A percentile compares a stretch with the other conserved stretches of the same genome.
phyloP scores from a whole-genome alignment of 2,888 invertebrate genomes.

The Eurois occulta region DNA sequence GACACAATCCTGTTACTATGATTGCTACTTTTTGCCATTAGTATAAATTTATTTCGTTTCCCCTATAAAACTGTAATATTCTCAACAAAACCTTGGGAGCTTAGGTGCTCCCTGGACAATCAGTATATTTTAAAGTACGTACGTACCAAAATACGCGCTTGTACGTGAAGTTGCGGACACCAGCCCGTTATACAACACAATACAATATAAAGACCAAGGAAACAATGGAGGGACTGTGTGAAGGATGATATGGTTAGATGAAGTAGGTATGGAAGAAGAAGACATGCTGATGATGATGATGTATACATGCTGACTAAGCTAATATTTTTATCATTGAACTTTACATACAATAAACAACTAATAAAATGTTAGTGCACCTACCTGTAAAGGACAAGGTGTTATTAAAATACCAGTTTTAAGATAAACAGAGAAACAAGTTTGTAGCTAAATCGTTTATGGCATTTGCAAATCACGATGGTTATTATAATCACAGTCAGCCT shows the following conservation, averaged over 20 bases:
- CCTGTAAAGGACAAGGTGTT: not conserved
- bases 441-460: conserved; percentile 3
- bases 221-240: no score
- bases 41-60: not conserved
- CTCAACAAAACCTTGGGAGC: not conserved
- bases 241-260: no score
- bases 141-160: no score
- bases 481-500: not conserved
- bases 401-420: conserved; percentile 47
- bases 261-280: no score
- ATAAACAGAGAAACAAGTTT: conserved; percentile 44
- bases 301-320: not conserved
- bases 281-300: no score
- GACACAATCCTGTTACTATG: not conserved
- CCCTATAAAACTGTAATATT: no score
- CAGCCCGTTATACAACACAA: no score
- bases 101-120: not conserved
- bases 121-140: no score
- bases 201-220: no score
- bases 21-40: not conserved
- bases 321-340: not conserved
- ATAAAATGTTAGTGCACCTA: not conserved
- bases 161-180: no score
- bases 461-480: conserved; percentile 1
- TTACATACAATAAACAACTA: not conserved